These are phyloP conservation scores for Belgica antarctica DNA, from an alignment of 2,888 invertebrate genomes.

Conservation along the genomic window DNA sequence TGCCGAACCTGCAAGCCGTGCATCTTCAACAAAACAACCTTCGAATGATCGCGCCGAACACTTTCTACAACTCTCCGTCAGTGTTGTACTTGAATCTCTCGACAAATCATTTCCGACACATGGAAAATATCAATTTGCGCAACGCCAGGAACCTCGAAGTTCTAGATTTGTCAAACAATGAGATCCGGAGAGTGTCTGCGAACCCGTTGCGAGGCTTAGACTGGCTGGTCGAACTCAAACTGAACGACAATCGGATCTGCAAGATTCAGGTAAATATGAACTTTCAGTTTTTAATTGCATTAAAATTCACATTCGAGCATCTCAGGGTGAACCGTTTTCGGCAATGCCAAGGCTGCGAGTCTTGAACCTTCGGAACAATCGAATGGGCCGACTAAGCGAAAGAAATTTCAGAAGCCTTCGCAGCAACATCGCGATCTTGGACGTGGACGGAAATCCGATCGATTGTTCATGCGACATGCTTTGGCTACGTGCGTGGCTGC, in stretches of 20 bases:
- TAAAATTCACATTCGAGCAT: constrained; percentile 2
- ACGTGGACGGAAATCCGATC: constrained; percentile 83
- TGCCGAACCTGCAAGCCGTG: constrained; percentile 65
- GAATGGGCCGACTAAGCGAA: constrained; percentile 71
- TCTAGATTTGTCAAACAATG: constrained; percentile 79
- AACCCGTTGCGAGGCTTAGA: constrained; percentile 71
- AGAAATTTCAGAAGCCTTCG: constrained; percentile 70
- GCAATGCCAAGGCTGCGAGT: constrained; percentile 81
- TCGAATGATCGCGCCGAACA: constrained; percentile 68
- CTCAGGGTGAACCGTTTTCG: constrained; percentile 71
- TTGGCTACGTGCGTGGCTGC: constrained; percentile 81
- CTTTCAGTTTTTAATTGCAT: not conserved
- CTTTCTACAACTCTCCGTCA: constrained; percentile 75
- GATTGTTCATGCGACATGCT: constrained; percentile 77
- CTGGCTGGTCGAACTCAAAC: constrained; percentile 81
- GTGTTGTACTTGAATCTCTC: constrained; percentile 80
- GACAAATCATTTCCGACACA: constrained; percentile 70
- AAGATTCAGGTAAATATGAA: constrained; percentile 59
- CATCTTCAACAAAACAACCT: constrained; percentile 79
- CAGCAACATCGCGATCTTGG: constrained; percentile 77
- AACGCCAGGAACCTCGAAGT: constrained; percentile 77
- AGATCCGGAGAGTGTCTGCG: constrained; percentile 66
- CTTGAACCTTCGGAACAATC: constrained; percentile 73
- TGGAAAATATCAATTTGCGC: constrained; percentile 73
- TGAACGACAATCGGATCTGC: constrained; percentile 82